phyloP scores from a whole-genome alignment of 2,113 vertebrate species.

The Castor canadensis region DNA sequence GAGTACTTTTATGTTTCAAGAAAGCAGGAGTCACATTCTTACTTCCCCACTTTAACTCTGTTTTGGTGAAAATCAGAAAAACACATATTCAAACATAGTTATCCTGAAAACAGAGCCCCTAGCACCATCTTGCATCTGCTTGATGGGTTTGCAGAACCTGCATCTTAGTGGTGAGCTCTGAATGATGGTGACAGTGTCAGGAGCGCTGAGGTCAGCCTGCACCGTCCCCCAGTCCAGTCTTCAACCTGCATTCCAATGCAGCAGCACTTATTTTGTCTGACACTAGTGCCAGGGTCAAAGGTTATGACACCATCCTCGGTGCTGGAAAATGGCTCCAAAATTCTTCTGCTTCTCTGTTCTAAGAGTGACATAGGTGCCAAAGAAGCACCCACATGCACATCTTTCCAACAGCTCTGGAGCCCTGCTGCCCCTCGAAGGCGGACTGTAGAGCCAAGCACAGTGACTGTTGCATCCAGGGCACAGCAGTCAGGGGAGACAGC shows the following conservation, averaged over 20 bases:
- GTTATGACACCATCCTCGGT: background rate
- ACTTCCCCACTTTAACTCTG: background rate
- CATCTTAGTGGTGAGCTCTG: background rate
- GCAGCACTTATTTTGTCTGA: background rate
- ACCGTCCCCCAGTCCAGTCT: no score
- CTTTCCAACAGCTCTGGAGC: background rate
- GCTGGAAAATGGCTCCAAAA: background rate
- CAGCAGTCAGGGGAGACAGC: accelerated
- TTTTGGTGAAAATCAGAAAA: background rate
- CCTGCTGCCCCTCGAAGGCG: background rate
- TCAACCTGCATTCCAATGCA: background rate
- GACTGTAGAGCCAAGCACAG: background rate
- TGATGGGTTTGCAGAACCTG: background rate
- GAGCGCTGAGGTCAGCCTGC: no score
- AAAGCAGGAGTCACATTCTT: background rate
- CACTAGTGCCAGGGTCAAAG: background rate
- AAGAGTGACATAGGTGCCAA: background rate
- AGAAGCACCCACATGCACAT: background rate
- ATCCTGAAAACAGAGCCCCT: background rate
- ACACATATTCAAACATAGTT: no score
- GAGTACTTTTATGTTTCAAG: background rate
- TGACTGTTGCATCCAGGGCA: background rate
- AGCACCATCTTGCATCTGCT: background rate
- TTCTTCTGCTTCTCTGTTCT: background rate
- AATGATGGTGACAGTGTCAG: background rate